A percentile compares a stretch with the other conserved stretches of the same genome.
Evolutionary conservation across 2,888 invertebrate species (phyloP).

Genomic region (Trichogramma dendrolimi): DNA sequence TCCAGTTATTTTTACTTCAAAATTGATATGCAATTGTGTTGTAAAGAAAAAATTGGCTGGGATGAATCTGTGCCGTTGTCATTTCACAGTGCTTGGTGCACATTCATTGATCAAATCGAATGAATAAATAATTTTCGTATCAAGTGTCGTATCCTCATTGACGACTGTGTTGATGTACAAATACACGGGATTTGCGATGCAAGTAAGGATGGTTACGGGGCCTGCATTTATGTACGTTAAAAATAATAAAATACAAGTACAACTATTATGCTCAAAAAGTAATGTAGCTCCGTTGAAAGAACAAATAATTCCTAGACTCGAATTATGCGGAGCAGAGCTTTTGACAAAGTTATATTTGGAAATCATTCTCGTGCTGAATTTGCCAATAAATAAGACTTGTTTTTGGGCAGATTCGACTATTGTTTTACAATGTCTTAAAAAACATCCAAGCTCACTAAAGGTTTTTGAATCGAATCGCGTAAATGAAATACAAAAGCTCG

Average conservation of each 20-base stretch:
- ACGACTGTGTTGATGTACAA: neutral
- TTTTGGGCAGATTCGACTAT: conserved; percentile 36
- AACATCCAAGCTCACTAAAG: conserved; percentile 25
- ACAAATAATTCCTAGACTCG: conserved; percentile 32
- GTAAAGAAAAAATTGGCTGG: conserved; percentile 32
- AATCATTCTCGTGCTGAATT: conserved; percentile 12
- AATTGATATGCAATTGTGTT: conserved; percentile 32
- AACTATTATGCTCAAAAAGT: conserved; percentile 36
- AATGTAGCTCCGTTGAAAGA: conserved; percentile 35
- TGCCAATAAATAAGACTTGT: conserved; percentile 5
- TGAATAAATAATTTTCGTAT: neutral
- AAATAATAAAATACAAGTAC: too few species aligned
- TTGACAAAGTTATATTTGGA: conserved; percentile 25
- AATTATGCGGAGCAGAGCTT: conserved; percentile 33
- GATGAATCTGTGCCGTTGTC: conserved; percentile 30
- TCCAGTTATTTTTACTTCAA: conserved; percentile 30
- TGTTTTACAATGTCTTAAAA: conserved; percentile 33
- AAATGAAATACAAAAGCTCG: conserved; percentile 24
- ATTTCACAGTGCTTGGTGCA: conserved; percentile 26
- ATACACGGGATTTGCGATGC: conserved; percentile 34
- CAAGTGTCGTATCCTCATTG: neutral
- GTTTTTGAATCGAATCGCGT: conserved; percentile 34
- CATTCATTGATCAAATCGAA: conserved; percentile 9
- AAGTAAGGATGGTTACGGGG: conserved; percentile 31
- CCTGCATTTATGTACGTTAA: conserved; percentile 27